These are phyloP conservation scores for Acrocephalus arundinaceus DNA, from an alignment of 2,113 vertebrate genomes.

Conservation along the genomic window DNA sequence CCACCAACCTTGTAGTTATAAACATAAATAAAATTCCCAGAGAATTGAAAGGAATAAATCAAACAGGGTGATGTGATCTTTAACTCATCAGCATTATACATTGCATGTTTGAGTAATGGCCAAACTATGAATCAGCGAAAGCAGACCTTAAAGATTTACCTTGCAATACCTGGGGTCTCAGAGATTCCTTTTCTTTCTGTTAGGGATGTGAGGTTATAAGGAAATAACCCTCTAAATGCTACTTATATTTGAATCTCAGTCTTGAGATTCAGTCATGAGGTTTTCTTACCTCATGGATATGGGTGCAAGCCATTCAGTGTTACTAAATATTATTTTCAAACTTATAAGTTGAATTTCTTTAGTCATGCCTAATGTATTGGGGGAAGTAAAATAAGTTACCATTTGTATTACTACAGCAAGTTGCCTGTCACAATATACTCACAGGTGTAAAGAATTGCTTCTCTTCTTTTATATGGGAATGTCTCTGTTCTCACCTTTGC, in stretches of 20 bases:
- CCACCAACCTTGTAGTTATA: background rate
- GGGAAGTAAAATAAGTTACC: background rate
- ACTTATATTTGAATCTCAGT: background rate
- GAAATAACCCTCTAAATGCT: background rate
- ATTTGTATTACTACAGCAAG: background rate
- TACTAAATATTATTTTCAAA: background rate
- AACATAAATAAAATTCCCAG: slow-evolving; percentile 22
- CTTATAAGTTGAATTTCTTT: background rate
- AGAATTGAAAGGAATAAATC: slow-evolving; percentile 35
- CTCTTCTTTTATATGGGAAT: background rate
- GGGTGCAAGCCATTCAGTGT: background rate
- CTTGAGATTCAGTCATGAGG: background rate
- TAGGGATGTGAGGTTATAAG: background rate
- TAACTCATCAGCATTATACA: slow-evolving; percentile 8
- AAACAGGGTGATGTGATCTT: background rate
- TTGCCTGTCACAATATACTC: background rate
- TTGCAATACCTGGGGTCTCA: background rate
- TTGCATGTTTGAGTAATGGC: background rate
- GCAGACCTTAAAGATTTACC: background rate
- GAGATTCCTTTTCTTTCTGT: background rate
- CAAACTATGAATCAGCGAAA: background rate
- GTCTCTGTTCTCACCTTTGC: background rate
- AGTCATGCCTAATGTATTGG: background rate
- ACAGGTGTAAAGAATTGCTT: background rate
- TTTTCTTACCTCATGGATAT: background rate